Evolutionary conservation across 2,797 vertebrate species (phyloP).

Genomic region (Intellagama lesueurii): DNA sequence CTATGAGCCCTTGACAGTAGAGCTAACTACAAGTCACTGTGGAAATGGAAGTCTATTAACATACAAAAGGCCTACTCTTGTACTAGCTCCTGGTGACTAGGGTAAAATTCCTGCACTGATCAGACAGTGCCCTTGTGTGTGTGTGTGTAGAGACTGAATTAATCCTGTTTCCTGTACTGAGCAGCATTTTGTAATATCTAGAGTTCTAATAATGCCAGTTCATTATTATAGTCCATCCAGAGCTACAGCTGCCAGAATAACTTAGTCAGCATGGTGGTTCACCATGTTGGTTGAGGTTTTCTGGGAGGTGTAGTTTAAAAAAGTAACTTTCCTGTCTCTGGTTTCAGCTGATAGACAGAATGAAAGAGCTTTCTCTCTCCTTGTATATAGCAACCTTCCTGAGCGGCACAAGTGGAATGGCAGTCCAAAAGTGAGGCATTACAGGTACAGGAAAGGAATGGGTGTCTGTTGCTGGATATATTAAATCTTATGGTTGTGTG

Average conservation of each 20-base stretch:
- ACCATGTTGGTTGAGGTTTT: background rate
- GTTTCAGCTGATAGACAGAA: background rate
- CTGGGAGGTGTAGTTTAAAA: too few species aligned
- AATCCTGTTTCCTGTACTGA: background rate
- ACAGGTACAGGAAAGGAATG: background rate
- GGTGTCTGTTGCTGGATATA: background rate
- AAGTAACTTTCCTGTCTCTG: too few species aligned
- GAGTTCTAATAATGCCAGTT: background rate
- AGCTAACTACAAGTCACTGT: background rate
- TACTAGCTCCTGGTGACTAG: too few species aligned
- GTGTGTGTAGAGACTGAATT: background rate
- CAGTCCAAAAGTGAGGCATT: background rate
- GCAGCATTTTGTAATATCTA: background rate
- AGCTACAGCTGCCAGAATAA: too few species aligned
- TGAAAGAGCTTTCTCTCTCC: background rate
- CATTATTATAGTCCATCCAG: background rate
- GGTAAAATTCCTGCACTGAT: background rate
- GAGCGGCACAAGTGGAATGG: too few species aligned
- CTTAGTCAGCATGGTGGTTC: too few species aligned
- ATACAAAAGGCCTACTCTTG: background rate
- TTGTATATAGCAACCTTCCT: too few species aligned
- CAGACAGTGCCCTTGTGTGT: background rate
- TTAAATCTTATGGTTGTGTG: background rate
- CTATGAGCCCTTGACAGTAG: background rate
- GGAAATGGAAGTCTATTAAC: background rate